Evolutionary conservation across 1,140 invertebrate genomes (phyloP), one percentile per base, ranked within the genome.

Genomic region (Sycophaga agraensis): DNA sequence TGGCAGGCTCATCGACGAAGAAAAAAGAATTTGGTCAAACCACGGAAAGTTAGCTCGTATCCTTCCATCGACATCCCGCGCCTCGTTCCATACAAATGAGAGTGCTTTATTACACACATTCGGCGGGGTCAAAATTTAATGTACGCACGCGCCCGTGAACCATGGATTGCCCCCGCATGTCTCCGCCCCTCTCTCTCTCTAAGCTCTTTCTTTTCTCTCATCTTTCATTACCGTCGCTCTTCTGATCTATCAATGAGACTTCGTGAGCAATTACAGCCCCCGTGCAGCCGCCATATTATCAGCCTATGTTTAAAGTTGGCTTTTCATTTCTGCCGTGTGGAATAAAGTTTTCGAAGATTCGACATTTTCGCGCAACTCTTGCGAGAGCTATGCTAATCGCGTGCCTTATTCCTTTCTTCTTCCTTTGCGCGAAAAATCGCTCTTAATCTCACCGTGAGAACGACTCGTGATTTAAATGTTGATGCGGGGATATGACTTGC

Each of bases 311-410:
- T 14, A 55, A 39, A 55, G 40, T 55, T 61, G 14, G 43, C 43
- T 49, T 55, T 55, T 61, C 43, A 61, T 61, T 19, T 49, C 12
- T 34, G 2, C 3, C 28, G 17, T 17, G n/a, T n/a, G 16, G 16
- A 22, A 56, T 46, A 19, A 59, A 60, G 59, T 54, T 60, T 60
- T 54, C n/a, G n/a, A n/a, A n/a, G n/a, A 53, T 54, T 51, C 51
- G n/a, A 4, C 34, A 8, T 26, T 31, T 48, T 35, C 26, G 3
- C 8, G 11, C 24, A 8, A 9, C 16, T 31, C 39, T 16, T 8
- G 1, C 26, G 31, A 39, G 0, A n/a, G 12, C 51, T 62, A 62
- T 62, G 53, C 45, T 62, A 62, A 62, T 62, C 51, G 9, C 4
- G 4, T 31, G 1, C 14, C 26, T 22, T 48, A n/a, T 28, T 2